These are phyloP conservation scores for Melanotaenia trifasciata DNA, from an alignment of 2,797 vertebrate genomes.

Conservation along the genomic window DNA sequence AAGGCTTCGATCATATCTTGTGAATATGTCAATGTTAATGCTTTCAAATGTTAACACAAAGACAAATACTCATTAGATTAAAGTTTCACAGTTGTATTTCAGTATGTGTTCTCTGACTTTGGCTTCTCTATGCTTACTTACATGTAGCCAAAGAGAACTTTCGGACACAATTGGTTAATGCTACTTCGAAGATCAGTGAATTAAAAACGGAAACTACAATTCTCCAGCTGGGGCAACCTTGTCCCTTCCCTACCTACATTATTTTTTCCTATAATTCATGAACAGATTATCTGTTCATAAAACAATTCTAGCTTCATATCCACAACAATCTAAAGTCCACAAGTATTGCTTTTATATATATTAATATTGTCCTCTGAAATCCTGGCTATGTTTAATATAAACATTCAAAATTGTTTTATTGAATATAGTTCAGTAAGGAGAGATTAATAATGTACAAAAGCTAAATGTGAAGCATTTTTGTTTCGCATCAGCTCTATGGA, in stretches of 20 bases:
- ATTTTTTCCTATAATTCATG: neutral
- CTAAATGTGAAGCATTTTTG: too few relatives aligned
- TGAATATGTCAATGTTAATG: neutral
- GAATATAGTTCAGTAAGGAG: neutral
- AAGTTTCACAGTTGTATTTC: neutral
- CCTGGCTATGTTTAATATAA: neutral
- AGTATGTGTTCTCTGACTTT: neutral
- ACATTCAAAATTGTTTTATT: neutral
- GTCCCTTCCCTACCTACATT: neutral
- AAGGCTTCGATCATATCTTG: neutral
- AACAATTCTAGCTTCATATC: neutral
- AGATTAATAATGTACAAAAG: too few relatives aligned
- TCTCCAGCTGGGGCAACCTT: neutral
- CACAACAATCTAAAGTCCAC: too few relatives aligned
- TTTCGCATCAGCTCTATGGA: too few relatives aligned
- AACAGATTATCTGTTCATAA: neutral
- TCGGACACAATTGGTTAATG: neutral
- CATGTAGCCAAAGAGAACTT: neutral
- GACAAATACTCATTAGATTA: neutral
- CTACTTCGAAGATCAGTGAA: neutral
- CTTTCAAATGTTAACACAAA: neutral
- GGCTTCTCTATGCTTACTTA: neutral
- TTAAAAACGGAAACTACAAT: neutral
- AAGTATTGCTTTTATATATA: too few relatives aligned
- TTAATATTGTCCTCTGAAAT: too few relatives aligned